Evolutionary conservation across 2,113 vertebrate genomes (phyloP).

Genomic region (Pygoscelis antarcticus): DNA sequence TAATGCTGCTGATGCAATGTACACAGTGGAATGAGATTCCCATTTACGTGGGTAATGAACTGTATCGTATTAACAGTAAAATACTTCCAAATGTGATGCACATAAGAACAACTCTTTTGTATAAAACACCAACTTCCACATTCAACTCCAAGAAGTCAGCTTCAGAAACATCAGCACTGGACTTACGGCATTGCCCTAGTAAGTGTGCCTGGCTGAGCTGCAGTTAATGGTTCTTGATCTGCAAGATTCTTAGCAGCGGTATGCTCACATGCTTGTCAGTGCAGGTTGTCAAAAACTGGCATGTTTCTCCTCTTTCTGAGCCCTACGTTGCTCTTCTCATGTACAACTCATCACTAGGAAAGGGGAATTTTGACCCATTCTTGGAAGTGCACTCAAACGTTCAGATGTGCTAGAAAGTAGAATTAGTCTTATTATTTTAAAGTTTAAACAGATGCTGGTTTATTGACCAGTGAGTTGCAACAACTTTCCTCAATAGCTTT

Average conservation of each 20-base stretch:
- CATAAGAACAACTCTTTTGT: neutral
- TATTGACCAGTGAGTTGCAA: neutral
- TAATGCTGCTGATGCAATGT: neutral
- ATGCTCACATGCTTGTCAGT: neutral
- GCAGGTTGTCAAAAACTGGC: neutral
- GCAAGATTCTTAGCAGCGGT: neutral
- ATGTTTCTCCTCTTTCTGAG: neutral
- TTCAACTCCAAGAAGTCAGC: neutral
- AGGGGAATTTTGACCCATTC: neutral
- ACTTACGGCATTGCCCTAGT: neutral
- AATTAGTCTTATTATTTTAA: neutral
- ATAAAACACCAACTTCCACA: neutral
- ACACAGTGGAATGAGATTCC: neutral
- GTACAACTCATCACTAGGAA: neutral
- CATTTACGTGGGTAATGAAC: neutral
- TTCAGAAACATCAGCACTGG: neutral
- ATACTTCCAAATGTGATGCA: neutral
- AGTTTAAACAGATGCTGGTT: neutral
- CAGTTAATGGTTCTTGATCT: accelerated
- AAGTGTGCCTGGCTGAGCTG: neutral
- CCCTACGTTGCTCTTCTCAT: neutral
- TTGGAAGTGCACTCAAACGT: neutral
- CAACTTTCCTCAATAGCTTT: neutral
- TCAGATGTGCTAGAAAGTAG: neutral
- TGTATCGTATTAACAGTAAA: neutral